phyloP scores from a whole-genome alignment of 2,888 invertebrate genomes.

The Drosophila pseudotalamancana region DNA sequence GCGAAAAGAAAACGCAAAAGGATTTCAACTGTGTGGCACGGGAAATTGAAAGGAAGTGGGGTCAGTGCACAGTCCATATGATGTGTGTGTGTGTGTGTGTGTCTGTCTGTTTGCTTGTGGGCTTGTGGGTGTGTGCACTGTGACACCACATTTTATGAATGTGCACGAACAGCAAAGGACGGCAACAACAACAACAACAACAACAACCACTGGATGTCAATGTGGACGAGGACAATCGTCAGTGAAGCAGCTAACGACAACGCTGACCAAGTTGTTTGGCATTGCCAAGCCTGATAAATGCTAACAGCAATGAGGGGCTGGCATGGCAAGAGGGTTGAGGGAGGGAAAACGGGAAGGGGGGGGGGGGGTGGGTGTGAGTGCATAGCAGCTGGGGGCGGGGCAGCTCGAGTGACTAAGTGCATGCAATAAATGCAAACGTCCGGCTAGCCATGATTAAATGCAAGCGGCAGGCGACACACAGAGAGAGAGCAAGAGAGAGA shows the following conservation, averaged over 20 bases:
- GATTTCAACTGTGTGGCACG: slow-evolving; percentile 36
- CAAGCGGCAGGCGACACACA: slow-evolving; percentile 10
- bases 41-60: slow-evolving; percentile 62
- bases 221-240: slow-evolving; percentile 33
- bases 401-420: slow-evolving; percentile 36
- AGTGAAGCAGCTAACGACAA: slow-evolving; percentile 50
- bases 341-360: too few relatives aligned
- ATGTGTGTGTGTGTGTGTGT: neutral
- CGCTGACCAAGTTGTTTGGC: slow-evolving; percentile 61
- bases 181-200: slow-evolving; percentile 7
- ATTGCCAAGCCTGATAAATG: slow-evolving; percentile 56
- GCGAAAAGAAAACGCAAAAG: slow-evolving; percentile 33
- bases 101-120: neutral
- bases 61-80: slow-evolving; percentile 49
- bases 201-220: slow-evolving; percentile 7
- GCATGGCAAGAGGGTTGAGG: too few relatives aligned
- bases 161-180: slow-evolving; percentile 43
- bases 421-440: slow-evolving; percentile 37
- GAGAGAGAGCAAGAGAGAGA: neutral
- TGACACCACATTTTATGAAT: slow-evolving; percentile 62
- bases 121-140: slow-evolving; percentile 18
- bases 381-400: neutral
- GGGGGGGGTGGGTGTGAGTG: slow-evolving; percentile 13
- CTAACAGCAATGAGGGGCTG: slow-evolving; percentile 17
- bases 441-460: slow-evolving; percentile 41